These are phyloP conservation scores for Aphyosemion australe DNA, from an alignment of 2,113 vertebrate genomes.

Conservation along the genomic window DNA sequence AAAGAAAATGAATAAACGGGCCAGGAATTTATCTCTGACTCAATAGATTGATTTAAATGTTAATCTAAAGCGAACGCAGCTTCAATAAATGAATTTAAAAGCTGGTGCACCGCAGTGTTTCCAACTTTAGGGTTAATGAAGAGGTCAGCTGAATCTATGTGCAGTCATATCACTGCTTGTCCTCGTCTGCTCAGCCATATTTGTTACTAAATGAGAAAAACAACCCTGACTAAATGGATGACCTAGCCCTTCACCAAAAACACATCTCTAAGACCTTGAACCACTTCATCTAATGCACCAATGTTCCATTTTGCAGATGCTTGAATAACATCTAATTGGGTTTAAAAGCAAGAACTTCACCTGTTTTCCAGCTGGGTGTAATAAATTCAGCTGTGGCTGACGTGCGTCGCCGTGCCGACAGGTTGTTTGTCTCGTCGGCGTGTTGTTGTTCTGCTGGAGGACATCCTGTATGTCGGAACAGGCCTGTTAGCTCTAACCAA, in stretches of 20 bases:
- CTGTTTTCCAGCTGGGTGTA: constrained; percentile 39
- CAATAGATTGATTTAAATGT: neutral
- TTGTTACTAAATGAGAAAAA: constrained; percentile 44
- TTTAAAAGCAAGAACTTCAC: constrained; percentile 20
- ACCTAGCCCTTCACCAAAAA: constrained; percentile 58
- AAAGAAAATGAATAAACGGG: neutral
- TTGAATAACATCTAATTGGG: constrained; percentile 36
- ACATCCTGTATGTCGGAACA: constrained; percentile 43
- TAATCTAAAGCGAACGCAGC: neutral
- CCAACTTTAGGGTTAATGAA: neutral
- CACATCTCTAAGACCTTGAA: constrained; percentile 57
- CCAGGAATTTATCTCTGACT: neutral
- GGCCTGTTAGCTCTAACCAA: constrained; percentile 7
- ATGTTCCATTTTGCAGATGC: constrained; percentile 53
- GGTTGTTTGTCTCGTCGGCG: constrained; percentile 44
- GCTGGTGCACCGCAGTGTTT: neutral
- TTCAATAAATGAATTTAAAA: neutral
- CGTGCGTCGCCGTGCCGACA: constrained; percentile 32
- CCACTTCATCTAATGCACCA: constrained; percentile 41
- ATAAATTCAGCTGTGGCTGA: constrained; percentile 39
- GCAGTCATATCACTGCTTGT: constrained; percentile 1
- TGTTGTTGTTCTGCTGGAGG: constrained; percentile 26
- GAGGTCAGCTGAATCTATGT: neutral
- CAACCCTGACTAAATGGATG: constrained; percentile 23
- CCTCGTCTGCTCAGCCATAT: constrained; percentile 11